Evolutionary conservation across 1,140 invertebrate species (phyloP).

Genomic region (Panulirus ornatus): DNA sequence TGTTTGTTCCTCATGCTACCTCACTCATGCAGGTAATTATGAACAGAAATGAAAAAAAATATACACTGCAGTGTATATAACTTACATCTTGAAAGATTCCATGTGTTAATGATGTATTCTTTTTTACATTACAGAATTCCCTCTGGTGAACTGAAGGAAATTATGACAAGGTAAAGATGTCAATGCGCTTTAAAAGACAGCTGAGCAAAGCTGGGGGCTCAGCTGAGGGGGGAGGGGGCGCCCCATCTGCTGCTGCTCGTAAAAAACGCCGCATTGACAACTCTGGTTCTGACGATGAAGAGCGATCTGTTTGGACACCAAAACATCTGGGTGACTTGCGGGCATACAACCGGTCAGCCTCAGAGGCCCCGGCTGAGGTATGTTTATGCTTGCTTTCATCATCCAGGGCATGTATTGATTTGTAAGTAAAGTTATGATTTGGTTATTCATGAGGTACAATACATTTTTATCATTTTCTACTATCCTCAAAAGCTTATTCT

Average conservation of each 20-base stretch:
- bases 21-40: no score
- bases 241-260: slow-evolving; percentile 57
- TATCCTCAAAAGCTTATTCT: no score
- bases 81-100: no score
- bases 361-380: slow-evolving; percentile 91
- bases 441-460: no score
- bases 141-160: slow-evolving; percentile 36
- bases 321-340: slow-evolving; percentile 90
- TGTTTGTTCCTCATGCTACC: no score
- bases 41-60: no score
- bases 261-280: slow-evolving; percentile 79
- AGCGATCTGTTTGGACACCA: slow-evolving; percentile 86
- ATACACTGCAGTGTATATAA: no score
- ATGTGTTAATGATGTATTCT: slow-evolving; percentile 16
- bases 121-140: slow-evolving; percentile 36
- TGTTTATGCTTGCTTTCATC: slow-evolving; percentile 40
- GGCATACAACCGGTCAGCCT: slow-evolving; percentile 92
- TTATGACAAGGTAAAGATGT: slow-evolving; percentile 62
- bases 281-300: slow-evolving; percentile 81
- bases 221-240: slow-evolving; percentile 78
- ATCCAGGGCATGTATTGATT: not conserved
- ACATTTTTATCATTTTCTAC: no score
- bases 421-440: no score
- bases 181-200: slow-evolving; percentile 67
- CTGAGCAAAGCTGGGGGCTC: slow-evolving; percentile 76